Base-by-base conservation (phyloP, 2,888 invertebrate species). In the Xiphydria camelus region DNA sequence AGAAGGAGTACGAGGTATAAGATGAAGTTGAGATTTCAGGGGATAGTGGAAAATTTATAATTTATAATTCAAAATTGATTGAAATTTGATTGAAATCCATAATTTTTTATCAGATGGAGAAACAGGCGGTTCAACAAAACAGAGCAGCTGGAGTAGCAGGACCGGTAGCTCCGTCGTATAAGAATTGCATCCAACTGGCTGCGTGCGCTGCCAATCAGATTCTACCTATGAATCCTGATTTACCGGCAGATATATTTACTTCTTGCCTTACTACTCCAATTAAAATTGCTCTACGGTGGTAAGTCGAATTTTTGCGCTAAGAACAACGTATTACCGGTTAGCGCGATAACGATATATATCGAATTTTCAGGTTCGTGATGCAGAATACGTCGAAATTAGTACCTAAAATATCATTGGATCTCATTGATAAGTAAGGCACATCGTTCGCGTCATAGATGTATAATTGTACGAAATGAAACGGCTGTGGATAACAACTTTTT, bases 261-360 rank as follows among this genome's bases (percentile, higher is more conserved):
- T 87, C 96, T 9, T 99, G 99, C 78, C 84, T 99, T 64, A 99
- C 98, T 41, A 98, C 98, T 42, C 99, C 99, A 31, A 96, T 99
- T 64, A 94, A 93, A 80, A 94, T 93, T 69, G 95, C 95, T 49
- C 82, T 97, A 54, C 84, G 90, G 73, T 97, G 96, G 95, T 83
- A 69, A 64, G 68, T 17, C n/a, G n/a, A n/a, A n/a, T n/a, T n/a
- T n/a, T n/a, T n/a, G n/a, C n/a, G n/a, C n/a, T n/a, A n/a, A n/a
- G n/a, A n/a, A n/a, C n/a, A n/a, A n/a, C n/a, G n/a, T n/a, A n/a
- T n/a, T n/a, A n/a, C n/a, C n/a, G n/a, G n/a, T n/a, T n/a, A n/a
- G n/a, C n/a, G n/a, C n/a, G n/a, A n/a, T n/a, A n/a, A n/a, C n/a
- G n/a, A n/a, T n/a, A n/a, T n/a, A n/a, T n/a, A n/a, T n/a, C n/a